These are phyloP conservation scores for Burhinus bistriatus DNA, from an alignment of 2,113 vertebrate species.

Conservation along the genomic window DNA sequence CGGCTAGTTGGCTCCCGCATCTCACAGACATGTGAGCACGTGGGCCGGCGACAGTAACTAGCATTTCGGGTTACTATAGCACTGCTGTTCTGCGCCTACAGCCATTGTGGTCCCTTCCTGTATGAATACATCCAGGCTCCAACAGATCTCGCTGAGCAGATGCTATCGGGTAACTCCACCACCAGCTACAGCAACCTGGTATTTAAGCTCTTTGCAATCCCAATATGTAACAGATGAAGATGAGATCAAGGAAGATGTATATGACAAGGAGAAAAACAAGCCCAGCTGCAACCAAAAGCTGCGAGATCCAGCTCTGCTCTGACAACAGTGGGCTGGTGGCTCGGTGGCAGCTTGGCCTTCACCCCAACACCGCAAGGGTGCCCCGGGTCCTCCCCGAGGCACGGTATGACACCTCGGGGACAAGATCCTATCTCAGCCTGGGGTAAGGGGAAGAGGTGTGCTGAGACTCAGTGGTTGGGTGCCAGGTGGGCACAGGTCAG, in stretches of 20 bases:
- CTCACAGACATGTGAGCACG: conserved; percentile 11
- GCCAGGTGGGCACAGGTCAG: neutral
- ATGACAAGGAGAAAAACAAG: conserved; percentile 60
- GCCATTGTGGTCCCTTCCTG: conserved; percentile 58
- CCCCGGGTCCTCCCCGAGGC: rapidly evolving
- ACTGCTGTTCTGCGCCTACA: conserved; percentile 51
- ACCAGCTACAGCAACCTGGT: conserved; percentile 47
- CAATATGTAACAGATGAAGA: conserved; percentile 53
- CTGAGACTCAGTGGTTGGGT: neutral
- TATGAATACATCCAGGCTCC: conserved; percentile 44
- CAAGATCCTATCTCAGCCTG: neutral
- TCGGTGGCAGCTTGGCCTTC: neutral
- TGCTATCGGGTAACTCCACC: conserved; percentile 38
- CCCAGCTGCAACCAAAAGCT: conserved; percentile 38
- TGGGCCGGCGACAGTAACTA: neutral
- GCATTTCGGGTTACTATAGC: conserved; percentile 52
- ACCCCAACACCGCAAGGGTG: rapidly evolving
- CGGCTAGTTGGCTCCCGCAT: neutral
- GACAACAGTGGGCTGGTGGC: neutral
- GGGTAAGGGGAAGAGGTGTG: neutral
- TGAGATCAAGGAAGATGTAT: conserved; percentile 55
- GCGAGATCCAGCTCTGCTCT: neutral
- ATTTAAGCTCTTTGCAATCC: conserved; percentile 52
- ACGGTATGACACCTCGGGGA: rapidly evolving
- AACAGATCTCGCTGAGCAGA: conserved; percentile 54